These are phyloP conservation scores for Lithodes maja DNA, from an alignment of 2,888 invertebrate genomes.

Conservation along the genomic window DNA sequence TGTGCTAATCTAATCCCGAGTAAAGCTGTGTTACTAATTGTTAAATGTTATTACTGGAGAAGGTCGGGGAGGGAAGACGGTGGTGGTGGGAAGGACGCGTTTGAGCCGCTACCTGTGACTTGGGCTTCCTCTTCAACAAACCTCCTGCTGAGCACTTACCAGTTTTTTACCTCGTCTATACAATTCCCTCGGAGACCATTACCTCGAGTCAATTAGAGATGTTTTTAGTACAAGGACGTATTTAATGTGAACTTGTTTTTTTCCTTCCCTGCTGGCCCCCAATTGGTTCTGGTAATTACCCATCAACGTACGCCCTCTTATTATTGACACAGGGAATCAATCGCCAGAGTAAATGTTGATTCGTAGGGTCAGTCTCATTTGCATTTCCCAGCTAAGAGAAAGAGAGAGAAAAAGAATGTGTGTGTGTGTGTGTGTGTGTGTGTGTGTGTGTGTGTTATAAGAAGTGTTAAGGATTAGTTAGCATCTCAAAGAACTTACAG, in stretches of 20 bases:
- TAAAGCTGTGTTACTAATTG: constrained; percentile 66
- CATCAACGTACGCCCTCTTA: neutral
- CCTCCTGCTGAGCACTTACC: too few species aligned
- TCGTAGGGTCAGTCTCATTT: constrained; percentile 52
- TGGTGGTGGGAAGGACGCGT: neutral
- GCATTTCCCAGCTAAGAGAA: constrained; percentile 16
- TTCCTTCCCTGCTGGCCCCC: neutral
- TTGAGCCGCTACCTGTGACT: too few species aligned
- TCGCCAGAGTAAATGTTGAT: constrained; percentile 42
- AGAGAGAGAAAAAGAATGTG: too few species aligned
- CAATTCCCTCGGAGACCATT: neutral
- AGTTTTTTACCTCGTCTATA: neutral
- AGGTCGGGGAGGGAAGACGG: neutral
- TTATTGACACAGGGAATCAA: constrained; percentile 25
- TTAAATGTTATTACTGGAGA: constrained; percentile 54
- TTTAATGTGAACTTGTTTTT: neutral
- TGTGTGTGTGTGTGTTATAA: too few species aligned
- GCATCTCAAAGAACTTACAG: too few species aligned
- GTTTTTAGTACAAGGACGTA: neutral
- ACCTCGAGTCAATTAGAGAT: neutral
- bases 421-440: too few species aligned
- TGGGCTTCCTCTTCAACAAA: too few species aligned
- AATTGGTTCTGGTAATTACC: neutral
- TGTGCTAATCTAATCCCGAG: constrained; percentile 63
- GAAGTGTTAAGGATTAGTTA: too few species aligned